These are phyloP conservation scores for Zygothrica quintamaculata DNA, from an alignment of 2,888 invertebrate genomes.

Conservation along the genomic window DNA sequence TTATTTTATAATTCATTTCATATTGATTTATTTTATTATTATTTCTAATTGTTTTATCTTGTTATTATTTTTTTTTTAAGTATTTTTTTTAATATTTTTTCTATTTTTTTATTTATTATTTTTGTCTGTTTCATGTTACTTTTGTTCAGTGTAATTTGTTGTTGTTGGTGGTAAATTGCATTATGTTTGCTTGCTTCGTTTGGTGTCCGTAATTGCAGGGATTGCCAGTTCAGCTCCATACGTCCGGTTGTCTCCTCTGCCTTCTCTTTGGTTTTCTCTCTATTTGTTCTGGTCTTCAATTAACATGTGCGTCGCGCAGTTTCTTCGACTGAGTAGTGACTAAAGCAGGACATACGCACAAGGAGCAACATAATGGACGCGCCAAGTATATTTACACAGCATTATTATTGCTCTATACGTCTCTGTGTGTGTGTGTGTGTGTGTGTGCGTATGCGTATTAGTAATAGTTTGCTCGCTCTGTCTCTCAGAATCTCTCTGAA, in stretches of 20 bases:
- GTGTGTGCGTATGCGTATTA: slow-evolving; percentile 13
- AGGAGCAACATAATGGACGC: slow-evolving; percentile 49
- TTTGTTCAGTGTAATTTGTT: slow-evolving; percentile 35
- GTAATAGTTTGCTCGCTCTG: slow-evolving; percentile 23
- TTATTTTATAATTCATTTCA: background rate
- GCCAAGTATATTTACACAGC: slow-evolving; percentile 61
- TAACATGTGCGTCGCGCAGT: slow-evolving; percentile 72
- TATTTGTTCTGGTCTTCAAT: slow-evolving; percentile 69
- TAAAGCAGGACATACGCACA: slow-evolving; percentile 11
- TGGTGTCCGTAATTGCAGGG: slow-evolving; percentile 61
- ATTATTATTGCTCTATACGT: slow-evolving; percentile 57
- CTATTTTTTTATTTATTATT: background rate
- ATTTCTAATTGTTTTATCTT: background rate
- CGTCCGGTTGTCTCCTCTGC: slow-evolving; percentile 20
- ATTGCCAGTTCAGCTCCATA: slow-evolving; percentile 37
- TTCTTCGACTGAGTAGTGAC: slow-evolving; percentile 63
- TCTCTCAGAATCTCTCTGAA: slow-evolving; percentile 43
- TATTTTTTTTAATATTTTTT: background rate
- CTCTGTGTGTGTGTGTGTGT: slow-evolving; percentile 19
- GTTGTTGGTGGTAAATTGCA: slow-evolving; percentile 38
- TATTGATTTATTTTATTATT: slow-evolving; percentile 6
- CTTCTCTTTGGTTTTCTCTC: background rate
- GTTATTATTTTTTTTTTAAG: background rate
- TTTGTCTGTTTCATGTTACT: background rate
- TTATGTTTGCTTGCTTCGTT: slow-evolving; percentile 22